Percentiles rank a stretch among this genome's conserved stretches.
These are phyloP conservation scores for Drosophila mojavensis DNA, from an alignment of 1,140 invertebrate species.

Conservation along the genomic window DNA sequence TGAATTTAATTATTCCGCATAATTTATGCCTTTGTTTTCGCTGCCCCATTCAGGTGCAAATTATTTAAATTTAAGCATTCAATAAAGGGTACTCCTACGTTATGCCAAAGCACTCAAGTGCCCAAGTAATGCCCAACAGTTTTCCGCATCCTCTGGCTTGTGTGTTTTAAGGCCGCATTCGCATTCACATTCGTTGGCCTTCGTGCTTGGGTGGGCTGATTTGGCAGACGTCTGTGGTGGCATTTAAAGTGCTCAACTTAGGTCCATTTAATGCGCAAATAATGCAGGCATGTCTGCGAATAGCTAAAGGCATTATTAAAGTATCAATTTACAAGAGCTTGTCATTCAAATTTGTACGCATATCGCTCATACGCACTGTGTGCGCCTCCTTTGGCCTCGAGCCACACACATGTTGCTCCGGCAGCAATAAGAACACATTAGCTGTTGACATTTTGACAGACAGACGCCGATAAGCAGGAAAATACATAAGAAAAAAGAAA, in stretches of 20 bases:
- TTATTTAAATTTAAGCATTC: conserved; percentile 42
- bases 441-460: conserved; percentile 54
- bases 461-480: conserved; percentile 32
- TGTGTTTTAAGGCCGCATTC: background rate
- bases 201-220: conserved; percentile 16
- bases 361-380: conserved; percentile 54
- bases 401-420: conserved; percentile 35
- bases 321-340: conserved; percentile 62
- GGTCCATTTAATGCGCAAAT: conserved; percentile 36
- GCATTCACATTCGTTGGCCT: background rate
- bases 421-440: conserved; percentile 36
- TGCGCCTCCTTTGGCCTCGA: conserved; percentile 28
- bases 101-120: conserved; percentile 13
- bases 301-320: conserved; percentile 34
- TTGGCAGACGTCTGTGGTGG: conserved; percentile 4
- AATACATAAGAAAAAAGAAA: background rate
- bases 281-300: conserved; percentile 28
- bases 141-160: background rate
- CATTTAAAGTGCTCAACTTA: conserved; percentile 24
- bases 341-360: conserved; percentile 49
- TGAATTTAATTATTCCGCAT: conserved; percentile 72
- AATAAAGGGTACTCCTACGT: conserved; percentile 31
- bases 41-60: conserved; percentile 34
- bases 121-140: background rate
- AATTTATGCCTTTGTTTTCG: conserved; percentile 54